A percentile compares a stretch with the other conserved stretches of the same genome.
These are phyloP conservation scores for Cliona cf. orientalis DNA, from an alignment of 37 sponge, comb jelly and placozoan genomes.

Conservation along the genomic window DNA sequence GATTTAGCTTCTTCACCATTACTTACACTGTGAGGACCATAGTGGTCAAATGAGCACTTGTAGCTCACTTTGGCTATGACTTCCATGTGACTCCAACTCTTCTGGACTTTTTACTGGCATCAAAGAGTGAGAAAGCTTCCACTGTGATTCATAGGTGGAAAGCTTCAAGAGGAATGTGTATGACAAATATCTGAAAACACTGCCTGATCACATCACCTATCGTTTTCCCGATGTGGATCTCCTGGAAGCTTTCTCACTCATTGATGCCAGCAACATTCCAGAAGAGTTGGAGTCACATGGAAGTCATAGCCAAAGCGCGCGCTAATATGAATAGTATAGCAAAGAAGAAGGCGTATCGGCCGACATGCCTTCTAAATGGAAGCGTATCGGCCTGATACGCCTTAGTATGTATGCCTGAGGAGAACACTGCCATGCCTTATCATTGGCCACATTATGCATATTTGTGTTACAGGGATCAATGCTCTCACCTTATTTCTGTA, in stretches of 20 bases:
- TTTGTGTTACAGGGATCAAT: no score
- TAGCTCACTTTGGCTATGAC: neutral
- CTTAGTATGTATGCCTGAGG: neutral
- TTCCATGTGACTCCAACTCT: neutral
- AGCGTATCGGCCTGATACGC: neutral
- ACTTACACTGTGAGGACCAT: constrained; percentile 18
- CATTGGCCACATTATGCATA: no score
- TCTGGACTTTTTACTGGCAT: constrained; percentile 12
- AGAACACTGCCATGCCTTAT: neutral
- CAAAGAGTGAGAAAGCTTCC: constrained; percentile 13
- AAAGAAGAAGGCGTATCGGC: no score
- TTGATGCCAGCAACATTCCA: neutral
- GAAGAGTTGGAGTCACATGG: no score
- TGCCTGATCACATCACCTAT: neutral
- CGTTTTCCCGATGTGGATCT: neutral
- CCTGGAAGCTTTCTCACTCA: neutral
- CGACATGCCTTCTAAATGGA: neutral
- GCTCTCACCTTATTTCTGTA: no score
- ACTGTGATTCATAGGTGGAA: neutral
- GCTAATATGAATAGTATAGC: no score
- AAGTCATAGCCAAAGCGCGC: no score
- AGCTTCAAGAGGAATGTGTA: neutral
- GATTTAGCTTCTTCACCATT: neutral
- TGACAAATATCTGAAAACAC: neutral
- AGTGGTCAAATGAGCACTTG: constrained; percentile 15